Percentiles rank a stretch among this genome's conserved stretches.
phyloP scores from a whole-genome alignment of 2,888 invertebrate species.

The Xylophagus ater region DNA sequence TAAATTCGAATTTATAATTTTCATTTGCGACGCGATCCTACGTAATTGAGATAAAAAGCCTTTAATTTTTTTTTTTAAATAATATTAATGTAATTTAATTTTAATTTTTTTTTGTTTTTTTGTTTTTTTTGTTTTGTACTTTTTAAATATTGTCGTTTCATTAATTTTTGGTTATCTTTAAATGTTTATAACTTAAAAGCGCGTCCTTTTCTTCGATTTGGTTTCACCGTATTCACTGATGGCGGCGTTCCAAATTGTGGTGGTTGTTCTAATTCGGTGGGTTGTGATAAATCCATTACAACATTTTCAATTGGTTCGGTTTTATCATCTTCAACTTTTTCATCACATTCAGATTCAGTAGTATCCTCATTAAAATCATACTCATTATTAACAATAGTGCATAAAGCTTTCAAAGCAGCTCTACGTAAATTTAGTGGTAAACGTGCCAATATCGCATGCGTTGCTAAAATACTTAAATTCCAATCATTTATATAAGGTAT shows the following conservation, averaged over 20 bases:
- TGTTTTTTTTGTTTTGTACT: background rate
- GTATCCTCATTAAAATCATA: slow-evolving; percentile 24
- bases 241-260: slow-evolving; percentile 19
- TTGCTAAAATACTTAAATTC: slow-evolving; percentile 38
- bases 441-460: slow-evolving; percentile 34
- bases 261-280: slow-evolving; percentile 22
- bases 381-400: slow-evolving; percentile 17
- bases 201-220: slow-evolving; percentile 75
- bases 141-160: background rate
- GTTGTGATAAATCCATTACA: slow-evolving; percentile 35
- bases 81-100: too few species aligned
- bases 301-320: slow-evolving; percentile 18
- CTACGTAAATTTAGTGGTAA: slow-evolving; percentile 34
- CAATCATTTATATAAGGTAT: too few species aligned
- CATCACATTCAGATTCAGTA: too few species aligned
- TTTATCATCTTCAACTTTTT: slow-evolving; percentile 17
- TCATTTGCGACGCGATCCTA: too few species aligned
- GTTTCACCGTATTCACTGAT: slow-evolving; percentile 29
- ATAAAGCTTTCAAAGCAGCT: slow-evolving; percentile 21
- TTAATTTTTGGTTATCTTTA: background rate
- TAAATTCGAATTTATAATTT: too few species aligned
- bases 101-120: too few species aligned
- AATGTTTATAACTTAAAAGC: slow-evolving; percentile 51
- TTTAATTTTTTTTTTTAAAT: too few species aligned
- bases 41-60: too few species aligned